These are phyloP conservation scores for Drosophila incognita DNA, from an alignment of 2,888 invertebrate species.

Conservation along the genomic window DNA sequence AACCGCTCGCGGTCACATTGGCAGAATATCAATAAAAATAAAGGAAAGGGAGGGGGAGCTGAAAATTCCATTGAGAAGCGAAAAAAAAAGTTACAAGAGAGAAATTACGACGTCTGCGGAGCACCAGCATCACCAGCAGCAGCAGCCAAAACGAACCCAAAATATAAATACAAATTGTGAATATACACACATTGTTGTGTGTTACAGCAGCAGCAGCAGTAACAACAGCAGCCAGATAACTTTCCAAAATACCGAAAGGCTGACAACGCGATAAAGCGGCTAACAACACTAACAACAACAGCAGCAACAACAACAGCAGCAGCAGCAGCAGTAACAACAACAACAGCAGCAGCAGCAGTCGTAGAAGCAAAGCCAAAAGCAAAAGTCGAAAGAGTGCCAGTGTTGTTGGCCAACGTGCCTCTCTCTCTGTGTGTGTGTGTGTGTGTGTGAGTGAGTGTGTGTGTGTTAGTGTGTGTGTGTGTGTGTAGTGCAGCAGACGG, in stretches of 20 bases:
- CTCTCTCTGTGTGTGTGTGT: constrained; percentile 9
- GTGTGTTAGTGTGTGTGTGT: constrained; percentile 1
- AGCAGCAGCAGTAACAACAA: constrained; percentile 53
- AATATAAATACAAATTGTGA: constrained; percentile 55
- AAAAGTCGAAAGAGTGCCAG: constrained; percentile 45
- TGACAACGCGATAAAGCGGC: constrained; percentile 65
- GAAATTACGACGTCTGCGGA: constrained; percentile 74
- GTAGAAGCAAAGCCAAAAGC: constrained; percentile 13
- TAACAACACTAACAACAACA: constrained; percentile 28
- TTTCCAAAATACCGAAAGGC: constrained; percentile 33
- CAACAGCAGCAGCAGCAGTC: constrained; percentile 25
- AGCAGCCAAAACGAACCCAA: constrained; percentile 55
- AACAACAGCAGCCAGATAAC: constrained; percentile 32
- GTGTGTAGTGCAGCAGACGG: constrained; percentile 19
- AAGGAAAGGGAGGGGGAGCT: constrained; percentile 57
- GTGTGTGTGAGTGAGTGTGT: constrained; percentile 1
- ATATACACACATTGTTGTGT: constrained; percentile 48
- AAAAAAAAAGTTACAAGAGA: constrained; percentile 71
- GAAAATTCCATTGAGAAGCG: constrained; percentile 69
- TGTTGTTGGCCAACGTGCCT: constrained; percentile 48
- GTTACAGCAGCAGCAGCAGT: constrained; percentile 47
- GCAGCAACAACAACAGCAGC: constrained; percentile 7
- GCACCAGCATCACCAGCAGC: constrained; percentile 26
- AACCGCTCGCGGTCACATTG: constrained; percentile 39
- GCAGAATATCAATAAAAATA: constrained; percentile 62